These are phyloP conservation scores for Anguilla japonica DNA, from an alignment of 2,113 vertebrate genomes.

Conservation along the genomic window DNA sequence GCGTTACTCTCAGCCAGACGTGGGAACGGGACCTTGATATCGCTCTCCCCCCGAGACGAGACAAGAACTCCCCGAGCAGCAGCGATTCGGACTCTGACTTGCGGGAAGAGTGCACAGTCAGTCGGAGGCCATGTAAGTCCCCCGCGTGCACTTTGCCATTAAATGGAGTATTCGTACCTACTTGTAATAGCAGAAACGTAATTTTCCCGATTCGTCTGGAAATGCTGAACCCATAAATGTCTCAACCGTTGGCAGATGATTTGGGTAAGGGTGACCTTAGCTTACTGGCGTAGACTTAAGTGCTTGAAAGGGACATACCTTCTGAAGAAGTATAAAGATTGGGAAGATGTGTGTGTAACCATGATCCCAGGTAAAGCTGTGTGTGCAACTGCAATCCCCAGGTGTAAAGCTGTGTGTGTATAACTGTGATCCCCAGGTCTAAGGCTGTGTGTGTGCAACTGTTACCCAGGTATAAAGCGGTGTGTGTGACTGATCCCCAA, in stretches of 20 bases:
- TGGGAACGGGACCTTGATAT: slow-evolving; percentile 19
- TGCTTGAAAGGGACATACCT: background rate
- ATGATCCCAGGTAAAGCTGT: too few relatives aligned
- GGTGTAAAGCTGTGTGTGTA: too few relatives aligned
- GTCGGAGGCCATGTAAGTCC: slow-evolving; percentile 62
- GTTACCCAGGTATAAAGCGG: too few relatives aligned
- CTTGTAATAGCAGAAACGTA: background rate
- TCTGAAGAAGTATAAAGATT: background rate
- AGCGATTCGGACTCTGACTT: slow-evolving; percentile 41
- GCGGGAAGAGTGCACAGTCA: slow-evolving; percentile 51
- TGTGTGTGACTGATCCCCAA: slow-evolving; percentile 49
- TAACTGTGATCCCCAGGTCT: slow-evolving; percentile 54
- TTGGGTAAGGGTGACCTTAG: background rate
- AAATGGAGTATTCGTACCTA: background rate
- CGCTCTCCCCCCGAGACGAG: background rate
- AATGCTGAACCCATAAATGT: background rate
- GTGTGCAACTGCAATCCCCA: slow-evolving; percentile 7
- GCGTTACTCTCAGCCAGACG: background rate
- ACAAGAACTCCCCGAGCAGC: slow-evolving; percentile 47
- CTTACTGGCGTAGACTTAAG: background rate
- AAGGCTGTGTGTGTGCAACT: slow-evolving; percentile 56
- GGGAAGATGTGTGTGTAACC: background rate
- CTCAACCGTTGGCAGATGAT: too few relatives aligned
- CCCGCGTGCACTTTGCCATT: background rate
- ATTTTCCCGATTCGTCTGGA: background rate